Conservation (phyloP, 2,797 vertebrate genomes). For the Rhinophrynus dorsalis region DNA sequence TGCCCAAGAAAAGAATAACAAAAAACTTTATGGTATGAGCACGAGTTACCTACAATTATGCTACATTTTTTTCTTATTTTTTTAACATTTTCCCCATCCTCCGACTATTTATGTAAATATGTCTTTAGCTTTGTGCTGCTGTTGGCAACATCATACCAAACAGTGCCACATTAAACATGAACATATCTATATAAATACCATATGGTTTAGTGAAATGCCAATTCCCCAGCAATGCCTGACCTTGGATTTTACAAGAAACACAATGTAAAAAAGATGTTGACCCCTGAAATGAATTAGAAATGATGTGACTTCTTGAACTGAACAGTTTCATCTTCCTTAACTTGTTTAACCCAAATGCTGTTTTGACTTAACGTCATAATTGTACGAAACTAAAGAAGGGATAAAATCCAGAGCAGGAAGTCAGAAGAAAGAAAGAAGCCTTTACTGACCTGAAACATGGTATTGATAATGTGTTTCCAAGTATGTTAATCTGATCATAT, state of each 20-base stretch:
- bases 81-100: not conserved
- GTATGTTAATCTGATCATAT: not conserved
- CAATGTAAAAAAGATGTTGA: slow-evolving; percentile 25
- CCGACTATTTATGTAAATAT: not conserved
- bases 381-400: slow-evolving; percentile 6
- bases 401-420: slow-evolving; percentile 32
- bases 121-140: not conserved
- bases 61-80: too few species aligned
- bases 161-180: slow-evolving; percentile 9
- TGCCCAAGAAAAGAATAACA: too few species aligned
- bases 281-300: slow-evolving; percentile 25
- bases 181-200: slow-evolving; percentile 16
- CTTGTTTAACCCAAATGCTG: slow-evolving; percentile 33
- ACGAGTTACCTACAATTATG: too few species aligned
- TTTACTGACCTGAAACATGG: not conserved
- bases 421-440: not conserved
- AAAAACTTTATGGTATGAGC: too few species aligned
- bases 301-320: slow-evolving; percentile 33
- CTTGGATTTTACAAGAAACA: slow-evolving; percentile 28
- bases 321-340: slow-evolving; percentile 23
- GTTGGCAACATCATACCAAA: not conserved
- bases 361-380: slow-evolving; percentile 7
- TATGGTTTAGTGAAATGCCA: slow-evolving; percentile 20
- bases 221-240: slow-evolving; percentile 30
- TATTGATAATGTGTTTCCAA: too few species aligned